Conservation (phyloP, 2,113 vertebrate species). For the Sinocyclocheilus anshuiensis region DNA sequence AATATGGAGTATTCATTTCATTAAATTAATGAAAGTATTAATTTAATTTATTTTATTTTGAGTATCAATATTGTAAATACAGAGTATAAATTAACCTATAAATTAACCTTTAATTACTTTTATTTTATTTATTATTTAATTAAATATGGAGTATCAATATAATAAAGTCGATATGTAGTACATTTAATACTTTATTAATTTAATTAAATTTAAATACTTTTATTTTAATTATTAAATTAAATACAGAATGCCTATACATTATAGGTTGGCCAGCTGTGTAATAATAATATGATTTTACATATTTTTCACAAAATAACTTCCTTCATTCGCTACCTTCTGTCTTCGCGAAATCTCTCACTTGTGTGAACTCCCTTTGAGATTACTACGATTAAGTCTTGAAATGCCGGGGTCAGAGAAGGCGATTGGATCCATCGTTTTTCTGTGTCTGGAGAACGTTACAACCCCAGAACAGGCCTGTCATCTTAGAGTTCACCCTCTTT, state of each 20-base stretch:
- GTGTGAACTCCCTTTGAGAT: conserved; percentile 61
- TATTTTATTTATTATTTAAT: background rate
- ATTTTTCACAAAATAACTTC: conserved; percentile 36
- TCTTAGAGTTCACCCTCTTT: conserved; percentile 70
- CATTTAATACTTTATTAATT: too few relatives aligned
- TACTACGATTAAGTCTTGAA: conserved; percentile 68
- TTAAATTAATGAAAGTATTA: background rate
- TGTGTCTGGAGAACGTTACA: conserved; percentile 74
- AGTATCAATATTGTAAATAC: background rate
- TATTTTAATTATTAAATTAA: background rate
- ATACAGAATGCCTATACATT: background rate
- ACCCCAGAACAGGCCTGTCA: conserved; percentile 67
- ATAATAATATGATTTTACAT: conserved; percentile 35
- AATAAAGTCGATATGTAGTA: background rate
- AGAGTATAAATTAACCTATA: background rate
- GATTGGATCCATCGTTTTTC: conserved; percentile 61
- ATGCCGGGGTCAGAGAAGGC: conserved; percentile 69
- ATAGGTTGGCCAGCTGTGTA: background rate
- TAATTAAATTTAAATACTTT: background rate
- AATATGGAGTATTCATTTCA: background rate
- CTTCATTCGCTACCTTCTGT: conserved; percentile 45
- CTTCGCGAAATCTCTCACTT: conserved; percentile 55
- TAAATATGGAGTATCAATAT: background rate
- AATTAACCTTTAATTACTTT: background rate
- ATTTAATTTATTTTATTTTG: background rate